A percentile compares a stretch with the other conserved stretches of the same genome.
phyloP scores from a whole-genome alignment of 2,113 vertebrate species.

The Rhombomys opimus region DNA sequence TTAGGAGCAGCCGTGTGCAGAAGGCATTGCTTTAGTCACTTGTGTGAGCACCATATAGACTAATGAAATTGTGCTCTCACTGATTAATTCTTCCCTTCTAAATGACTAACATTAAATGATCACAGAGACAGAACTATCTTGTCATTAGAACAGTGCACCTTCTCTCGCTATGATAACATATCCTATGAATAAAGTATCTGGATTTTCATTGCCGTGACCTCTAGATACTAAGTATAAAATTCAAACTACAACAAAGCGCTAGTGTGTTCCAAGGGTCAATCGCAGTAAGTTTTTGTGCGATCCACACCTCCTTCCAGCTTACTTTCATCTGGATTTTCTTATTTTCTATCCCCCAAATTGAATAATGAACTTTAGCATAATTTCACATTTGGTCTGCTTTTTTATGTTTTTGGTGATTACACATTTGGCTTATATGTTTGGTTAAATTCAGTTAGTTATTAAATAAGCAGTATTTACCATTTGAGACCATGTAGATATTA shows the following conservation, averaged over 20 bases:
- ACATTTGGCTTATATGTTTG: slow-evolving; percentile 77
- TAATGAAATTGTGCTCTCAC: slow-evolving; percentile 40
- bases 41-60: slow-evolving; percentile 52
- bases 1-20: slow-evolving; percentile 53
- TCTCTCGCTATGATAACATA: slow-evolving; percentile 43
- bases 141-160: not conserved
- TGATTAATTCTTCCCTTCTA: slow-evolving; percentile 68
- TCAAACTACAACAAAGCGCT: slow-evolving; percentile 53
- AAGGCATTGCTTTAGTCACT: slow-evolving; percentile 53
- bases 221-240: slow-evolving; percentile 47
- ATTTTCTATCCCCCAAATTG: slow-evolving; percentile 7
- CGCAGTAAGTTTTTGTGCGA: not conserved
- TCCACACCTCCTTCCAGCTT: not conserved
- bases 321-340: slow-evolving; percentile 62
- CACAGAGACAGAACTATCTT: slow-evolving; percentile 66
- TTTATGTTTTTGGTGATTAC: slow-evolving; percentile 83
- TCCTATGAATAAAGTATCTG: slow-evolving; percentile 52
- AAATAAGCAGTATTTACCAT: slow-evolving; percentile 76
- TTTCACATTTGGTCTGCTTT: slow-evolving; percentile 68
- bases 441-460: slow-evolving; percentile 66
- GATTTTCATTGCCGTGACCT: slow-evolving; percentile 60
- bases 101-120: slow-evolving; percentile 63
- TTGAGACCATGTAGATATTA: slow-evolving; percentile 77
- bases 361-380: slow-evolving; percentile 62
- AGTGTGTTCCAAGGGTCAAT: slow-evolving; percentile 36